Evolutionary conservation across 2,888 invertebrate genomes (phyloP).

Genomic region (Conistra vaccinii): DNA sequence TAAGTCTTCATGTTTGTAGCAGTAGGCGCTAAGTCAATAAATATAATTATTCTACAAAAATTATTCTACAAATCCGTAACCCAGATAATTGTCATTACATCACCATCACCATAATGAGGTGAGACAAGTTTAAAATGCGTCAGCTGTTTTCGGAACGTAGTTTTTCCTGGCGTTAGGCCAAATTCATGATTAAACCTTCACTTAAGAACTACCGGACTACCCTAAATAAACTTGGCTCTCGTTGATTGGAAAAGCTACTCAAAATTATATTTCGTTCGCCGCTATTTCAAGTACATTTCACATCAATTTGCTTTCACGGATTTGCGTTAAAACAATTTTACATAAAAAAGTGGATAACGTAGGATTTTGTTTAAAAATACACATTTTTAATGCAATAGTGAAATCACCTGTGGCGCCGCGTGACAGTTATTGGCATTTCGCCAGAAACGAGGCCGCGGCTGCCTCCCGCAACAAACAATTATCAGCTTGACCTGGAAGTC

Average conservation of each 20-base stretch:
- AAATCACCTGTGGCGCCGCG: slow-evolving; percentile 30
- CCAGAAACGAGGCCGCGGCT: slow-evolving; percentile 8
- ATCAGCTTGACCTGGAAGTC: slow-evolving; percentile 28
- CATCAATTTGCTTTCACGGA: slow-evolving; percentile 3
- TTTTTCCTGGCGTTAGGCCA: slow-evolving; percentile 7
- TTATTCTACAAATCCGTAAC: too few species aligned
- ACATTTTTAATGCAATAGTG: not conserved
- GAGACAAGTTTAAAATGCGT: not conserved
- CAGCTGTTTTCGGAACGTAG: not conserved
- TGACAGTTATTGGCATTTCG: slow-evolving; percentile 37
- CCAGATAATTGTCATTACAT: too few species aligned
- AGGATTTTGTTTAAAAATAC: slow-evolving; percentile 9
- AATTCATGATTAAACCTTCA: not conserved
- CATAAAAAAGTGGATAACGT: not conserved
- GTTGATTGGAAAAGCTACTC: not conserved
- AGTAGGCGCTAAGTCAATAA: slow-evolving; percentile 21
- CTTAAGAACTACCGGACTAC: not conserved
- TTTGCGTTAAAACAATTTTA: not conserved
- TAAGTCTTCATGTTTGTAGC: not conserved
- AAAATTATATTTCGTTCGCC: slow-evolving; percentile 12
- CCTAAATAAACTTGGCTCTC: slow-evolving; percentile 1
- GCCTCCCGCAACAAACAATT: slow-evolving; percentile 21
- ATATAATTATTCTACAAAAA: slow-evolving; percentile 1
- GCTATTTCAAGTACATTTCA: slow-evolving; percentile 4
- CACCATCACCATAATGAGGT: too few species aligned